These are phyloP conservation scores for Lacerta agilis DNA, from an alignment of 2,797 vertebrate genomes.

Conservation along the genomic window DNA sequence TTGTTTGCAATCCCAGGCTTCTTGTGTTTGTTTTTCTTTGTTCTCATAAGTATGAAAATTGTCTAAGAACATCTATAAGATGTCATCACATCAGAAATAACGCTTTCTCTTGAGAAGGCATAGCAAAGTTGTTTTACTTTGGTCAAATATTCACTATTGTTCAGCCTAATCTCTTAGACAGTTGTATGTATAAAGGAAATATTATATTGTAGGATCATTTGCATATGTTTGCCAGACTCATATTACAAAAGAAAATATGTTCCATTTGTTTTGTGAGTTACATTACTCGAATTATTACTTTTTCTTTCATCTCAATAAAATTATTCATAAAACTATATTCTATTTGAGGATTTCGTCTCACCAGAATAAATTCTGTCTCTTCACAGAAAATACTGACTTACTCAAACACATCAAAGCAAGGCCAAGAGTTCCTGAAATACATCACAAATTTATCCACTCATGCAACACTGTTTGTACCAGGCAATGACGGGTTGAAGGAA, in stretches of 20 bases:
- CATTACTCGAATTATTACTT: too few relatives aligned
- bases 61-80: not conserved
- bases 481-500: slow-evolving; percentile 80
- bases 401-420: slow-evolving; percentile 80
- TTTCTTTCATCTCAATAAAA: too few relatives aligned
- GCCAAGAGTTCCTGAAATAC: slow-evolving; percentile 81
- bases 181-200: not conserved
- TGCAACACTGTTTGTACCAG: slow-evolving; percentile 90
- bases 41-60: not conserved
- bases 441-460: slow-evolving; percentile 81
- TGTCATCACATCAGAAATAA: not conserved
- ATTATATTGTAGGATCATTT: not conserved
- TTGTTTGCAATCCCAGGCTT: too few relatives aligned
- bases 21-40: not conserved
- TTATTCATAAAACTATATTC: not conserved
- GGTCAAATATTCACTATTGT: not conserved
- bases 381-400: slow-evolving; percentile 87
- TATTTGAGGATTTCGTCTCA: not conserved
- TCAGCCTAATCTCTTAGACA: not conserved
- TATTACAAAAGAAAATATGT: rapidly evolving
- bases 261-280: too few relatives aligned
- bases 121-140: not conserved
- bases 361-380: slow-evolving; percentile 46
- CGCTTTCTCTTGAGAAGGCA: not conserved
- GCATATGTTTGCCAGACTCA: not conserved